phyloP scores from a whole-genome alignment of 1,140 invertebrate genomes.

The Dryas iulia region DNA sequence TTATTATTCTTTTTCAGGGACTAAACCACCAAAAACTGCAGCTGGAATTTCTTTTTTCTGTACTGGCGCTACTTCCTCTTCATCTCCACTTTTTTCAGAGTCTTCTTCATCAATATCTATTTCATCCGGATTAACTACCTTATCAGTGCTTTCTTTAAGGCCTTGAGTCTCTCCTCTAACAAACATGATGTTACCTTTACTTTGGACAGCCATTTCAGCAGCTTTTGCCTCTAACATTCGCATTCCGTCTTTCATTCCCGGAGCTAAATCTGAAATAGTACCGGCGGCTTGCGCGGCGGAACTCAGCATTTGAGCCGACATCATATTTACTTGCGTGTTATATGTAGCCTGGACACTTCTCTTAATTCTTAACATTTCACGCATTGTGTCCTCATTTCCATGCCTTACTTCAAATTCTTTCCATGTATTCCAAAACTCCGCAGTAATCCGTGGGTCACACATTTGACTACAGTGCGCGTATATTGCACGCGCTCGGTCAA shows the following conservation, averaged over 20 bases:
- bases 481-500: conserved; percentile 97
- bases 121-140: conserved; percentile 95
- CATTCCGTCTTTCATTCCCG: conserved; percentile 91
- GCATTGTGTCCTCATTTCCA: conserved; percentile 99
- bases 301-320: conserved; percentile 97
- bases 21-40: conserved; percentile 92
- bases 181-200: conserved; percentile 88
- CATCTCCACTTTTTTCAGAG: conserved; percentile 84
- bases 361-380: conserved; percentile 99
- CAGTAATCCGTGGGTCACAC: conserved; percentile 97
- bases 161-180: conserved; percentile 93
- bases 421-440: conserved; percentile 99
- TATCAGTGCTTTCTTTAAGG: conserved; percentile 84
- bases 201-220: conserved; percentile 82
- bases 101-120: conserved; percentile 94
- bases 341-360: conserved; percentile 98
- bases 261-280: conserved; percentile 84
- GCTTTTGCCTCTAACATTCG: conserved; percentile 92
- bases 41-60: conserved; percentile 90
- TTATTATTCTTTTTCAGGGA: conserved; percentile 56
- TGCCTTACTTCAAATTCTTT: conserved; percentile 99
- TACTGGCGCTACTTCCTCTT: conserved; percentile 86
- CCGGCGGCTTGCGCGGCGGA: conserved; percentile 84
- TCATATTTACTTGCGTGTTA: conserved; percentile 98
- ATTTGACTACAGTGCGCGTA: conserved; percentile 99